Percentiles rank a stretch among this genome's conserved stretches.
Conservation (phyloP, 2,888 invertebrate species). For the Itoplectis maculator region DNA sequence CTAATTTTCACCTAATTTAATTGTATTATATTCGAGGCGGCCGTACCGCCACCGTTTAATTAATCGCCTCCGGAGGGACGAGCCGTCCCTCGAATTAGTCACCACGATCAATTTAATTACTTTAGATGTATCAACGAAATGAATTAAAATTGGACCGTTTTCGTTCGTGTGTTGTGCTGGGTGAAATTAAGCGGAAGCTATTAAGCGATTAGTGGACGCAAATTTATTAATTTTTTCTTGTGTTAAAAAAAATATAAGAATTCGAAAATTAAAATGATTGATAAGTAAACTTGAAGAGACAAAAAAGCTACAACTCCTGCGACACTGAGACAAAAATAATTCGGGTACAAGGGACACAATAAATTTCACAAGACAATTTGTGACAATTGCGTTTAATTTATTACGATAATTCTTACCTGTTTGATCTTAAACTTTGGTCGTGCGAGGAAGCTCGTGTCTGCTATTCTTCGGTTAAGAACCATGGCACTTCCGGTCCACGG, state of each 20-base stretch:
- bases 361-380: neutral
- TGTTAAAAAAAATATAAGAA: too few relatives aligned
- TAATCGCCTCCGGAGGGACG: constrained; percentile 11
- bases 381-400: neutral
- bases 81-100: constrained; percentile 5
- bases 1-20: constrained; percentile 15
- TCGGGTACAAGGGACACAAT: neutral
- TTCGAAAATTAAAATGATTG: too few relatives aligned
- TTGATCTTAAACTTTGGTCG: constrained; percentile 71
- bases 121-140: constrained; percentile 6
- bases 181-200: neutral
- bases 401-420: constrained; percentile 60
- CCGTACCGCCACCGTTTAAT: neutral
- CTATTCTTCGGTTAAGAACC: constrained; percentile 71
- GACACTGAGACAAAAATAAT: too few relatives aligned
- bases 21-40: neutral
- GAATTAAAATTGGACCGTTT: neutral
- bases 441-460: constrained; percentile 65
- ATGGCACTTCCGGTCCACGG: constrained; percentile 64
- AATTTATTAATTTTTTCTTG: too few relatives aligned
- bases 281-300: too few relatives aligned
- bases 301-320: too few relatives aligned
- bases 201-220: too few relatives aligned
- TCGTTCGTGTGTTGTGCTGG: neutral
- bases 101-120: constrained; percentile 12